Evolutionary conservation across 1,140 invertebrate genomes (phyloP), one percentile per base, ranked within the genome.

Genomic region (Limonius californicus): DNA sequence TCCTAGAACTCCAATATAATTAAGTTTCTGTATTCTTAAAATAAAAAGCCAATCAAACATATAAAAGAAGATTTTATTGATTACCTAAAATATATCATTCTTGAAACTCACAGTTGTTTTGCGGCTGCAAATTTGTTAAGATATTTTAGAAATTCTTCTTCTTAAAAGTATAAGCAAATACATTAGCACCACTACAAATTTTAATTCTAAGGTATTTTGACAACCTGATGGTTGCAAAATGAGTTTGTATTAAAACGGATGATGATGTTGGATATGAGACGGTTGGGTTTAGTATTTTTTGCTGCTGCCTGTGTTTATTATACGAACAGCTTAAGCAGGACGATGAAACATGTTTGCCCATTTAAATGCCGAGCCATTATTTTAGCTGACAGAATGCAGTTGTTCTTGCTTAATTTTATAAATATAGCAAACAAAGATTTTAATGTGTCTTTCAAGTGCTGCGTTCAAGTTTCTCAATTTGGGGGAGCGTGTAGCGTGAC

Each of bases 401-500:
- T 32, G 54, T 55, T 55, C 54, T 55, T 55, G 20, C 54, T 55
- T 32, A 32, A 55, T 55, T 55, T 55, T 55, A 55, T 55, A 55
- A 55, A 55, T 55, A 55, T 32, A 27, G 20, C 20, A 27, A 55
- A 55, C 54, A 55, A 55, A 55, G 54, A 55, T 55, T 55, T 55
- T 55, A 55, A 55, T 55, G 54, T 55, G 20, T 19, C 14, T 55
- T 55, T 55, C n/a, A 55, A 16, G 54, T 55, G 12, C 54, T 9
- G 12, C 54, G 20, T 32, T 55, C 54, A 30, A 47, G 18, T 45
- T 60, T 45, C 45, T 60, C 43, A 60, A 60, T 60, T 60, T 60
- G 58, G 58, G 58, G 58, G 32, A 45, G 43, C 58, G 58, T 53
- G 18, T 35, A 60, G 43, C 58, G 58, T 60, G 58, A 60, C 58